Base-by-base conservation (phyloP, 2,888 invertebrate genomes). In the Autographa pulchrina region DNA sequence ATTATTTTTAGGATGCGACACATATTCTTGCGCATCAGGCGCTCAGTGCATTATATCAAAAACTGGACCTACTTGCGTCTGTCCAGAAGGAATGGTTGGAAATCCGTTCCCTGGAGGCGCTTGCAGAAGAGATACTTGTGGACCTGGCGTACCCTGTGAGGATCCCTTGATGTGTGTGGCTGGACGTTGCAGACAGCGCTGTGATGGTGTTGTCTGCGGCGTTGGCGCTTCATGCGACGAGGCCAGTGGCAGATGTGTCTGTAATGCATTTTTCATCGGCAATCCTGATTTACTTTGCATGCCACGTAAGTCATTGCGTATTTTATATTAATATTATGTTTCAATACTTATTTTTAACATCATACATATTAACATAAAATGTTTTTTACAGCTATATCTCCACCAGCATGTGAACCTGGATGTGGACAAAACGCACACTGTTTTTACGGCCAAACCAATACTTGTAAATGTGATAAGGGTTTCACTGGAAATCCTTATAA, bases 41-140 rank as follows among this genome's bases (percentile, higher is more conserved):
- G 98, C 98, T 13, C 97, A 98, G 74, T 99, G 98, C 87, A 98
- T 99, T 81, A 97, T 98, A 74, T 98, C 98, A 43, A 97, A 97
- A 80, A 96, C 96, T 25, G 99, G 98, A 16, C 98, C 98, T 18
- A 98, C 98, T 7, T 99, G 99, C 89, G 97, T 98, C 88, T 99
- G 99, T 87, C 97, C 97, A 2, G 98, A 98, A 89, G 98, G 98
- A 62, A 98, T 97, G 90, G 96, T 97, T 70, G 99, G 99, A 25
- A 99, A 99, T 93, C 98, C 99, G 9, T 99, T 99, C 96, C 98
- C 98, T 0, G 99, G 99, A 35, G 99, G 99, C 54, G 96, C 96
- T 68, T 99, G 99, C 88, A 96, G 96, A 68, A 97, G 98, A 65
- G 98, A 98, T 91, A 96, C 98, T 66, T 99, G 99, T 90, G 98